Evolutionary conservation across 2,113 vertebrate species (phyloP).

Genomic region (Myrmecophaga tridactyla): DNA sequence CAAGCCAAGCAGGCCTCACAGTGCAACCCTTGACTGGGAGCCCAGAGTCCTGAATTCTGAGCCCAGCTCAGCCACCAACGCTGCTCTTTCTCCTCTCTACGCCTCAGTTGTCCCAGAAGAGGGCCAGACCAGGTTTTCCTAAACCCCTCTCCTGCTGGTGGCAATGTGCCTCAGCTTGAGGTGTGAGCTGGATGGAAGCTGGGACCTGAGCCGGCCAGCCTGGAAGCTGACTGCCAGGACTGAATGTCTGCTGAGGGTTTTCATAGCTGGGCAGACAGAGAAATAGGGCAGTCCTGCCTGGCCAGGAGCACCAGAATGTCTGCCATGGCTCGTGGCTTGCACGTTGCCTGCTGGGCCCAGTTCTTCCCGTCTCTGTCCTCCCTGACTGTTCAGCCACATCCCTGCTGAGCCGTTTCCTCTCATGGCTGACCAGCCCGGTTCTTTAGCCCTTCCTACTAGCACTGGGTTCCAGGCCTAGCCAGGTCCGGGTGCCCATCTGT

Average conservation of each 20-base stretch:
- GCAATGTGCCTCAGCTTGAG: conserved; percentile 3
- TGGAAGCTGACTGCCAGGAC: conserved; percentile 44
- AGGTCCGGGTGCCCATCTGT: not conserved
- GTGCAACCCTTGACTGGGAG: not conserved
- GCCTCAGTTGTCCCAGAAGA: not conserved
- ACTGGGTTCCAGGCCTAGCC: not conserved
- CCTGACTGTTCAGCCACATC: not conserved
- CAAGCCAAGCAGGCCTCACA: not conserved
- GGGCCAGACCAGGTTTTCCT: not conserved
- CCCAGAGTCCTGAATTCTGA: not conserved
- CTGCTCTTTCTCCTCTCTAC: not conserved
- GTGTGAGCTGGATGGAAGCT: conserved; percentile 56
- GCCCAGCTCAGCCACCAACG: not conserved
- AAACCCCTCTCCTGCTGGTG: not conserved
- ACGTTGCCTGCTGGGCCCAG: not conserved
- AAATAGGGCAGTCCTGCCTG: not conserved
- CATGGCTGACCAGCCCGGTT: not conserved
- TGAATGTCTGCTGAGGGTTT: conserved; percentile 69
- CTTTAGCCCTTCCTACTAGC: not conserved
- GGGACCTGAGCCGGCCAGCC: conserved; percentile 24
- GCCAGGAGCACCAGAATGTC: not conserved
- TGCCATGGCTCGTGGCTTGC: not conserved
- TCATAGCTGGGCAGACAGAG: conserved; percentile 63
- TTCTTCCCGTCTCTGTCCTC: not conserved
- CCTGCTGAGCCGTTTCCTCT: not conserved